Evolutionary conservation across 2,113 vertebrate genomes (phyloP), one percentile per base, ranked within the genome.

Genomic region (Rhadina sibilatrix): DNA sequence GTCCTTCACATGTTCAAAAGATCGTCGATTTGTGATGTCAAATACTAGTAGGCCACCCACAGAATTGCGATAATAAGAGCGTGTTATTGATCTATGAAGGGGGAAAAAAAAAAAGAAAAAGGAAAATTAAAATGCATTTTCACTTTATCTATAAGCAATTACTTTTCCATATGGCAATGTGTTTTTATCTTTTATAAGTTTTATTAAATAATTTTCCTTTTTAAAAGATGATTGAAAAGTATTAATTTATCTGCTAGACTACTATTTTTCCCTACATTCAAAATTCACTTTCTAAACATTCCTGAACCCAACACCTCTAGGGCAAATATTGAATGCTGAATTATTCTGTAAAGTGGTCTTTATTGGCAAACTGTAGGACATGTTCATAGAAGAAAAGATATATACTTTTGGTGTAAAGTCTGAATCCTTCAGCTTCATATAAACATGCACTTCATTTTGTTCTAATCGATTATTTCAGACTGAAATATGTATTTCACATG

Each of bases 1-100:
- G 78, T 98, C 97, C 78, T 97, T 98, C 86, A 98, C 98, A 3
- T 98, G 98, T 71, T 98, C 98, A 75, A 98, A 98, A 69, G 98
- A 98, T 44, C 97, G 96, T 27, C 98, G 98, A 52, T 98, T 98
- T 54, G 98, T 98, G 96, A 98, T 96, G 93, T 98, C 98, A 72
- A 98, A 98, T 35, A 98, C 98, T 31, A 98, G 96, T 38, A 98
- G 97, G 80, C 98, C 98, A 78, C 98, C 98, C 82, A 98, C 98
- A 24, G 98, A 98, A 96, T 98, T 98, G 74, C 98, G 98, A 60
- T 98, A 98, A 19, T 98, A 98, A 66, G 98, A 98, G 53, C 98
- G 98, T 38, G 98, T 98, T 97, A 98, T 98, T 63, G 98, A 98
- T 71, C 98, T 98, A 84, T 53, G 94, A 96, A 95, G 92, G 9